phyloP scores from a whole-genome alignment of 1,140 invertebrate species.

The Drosophila tsacasi region DNA sequence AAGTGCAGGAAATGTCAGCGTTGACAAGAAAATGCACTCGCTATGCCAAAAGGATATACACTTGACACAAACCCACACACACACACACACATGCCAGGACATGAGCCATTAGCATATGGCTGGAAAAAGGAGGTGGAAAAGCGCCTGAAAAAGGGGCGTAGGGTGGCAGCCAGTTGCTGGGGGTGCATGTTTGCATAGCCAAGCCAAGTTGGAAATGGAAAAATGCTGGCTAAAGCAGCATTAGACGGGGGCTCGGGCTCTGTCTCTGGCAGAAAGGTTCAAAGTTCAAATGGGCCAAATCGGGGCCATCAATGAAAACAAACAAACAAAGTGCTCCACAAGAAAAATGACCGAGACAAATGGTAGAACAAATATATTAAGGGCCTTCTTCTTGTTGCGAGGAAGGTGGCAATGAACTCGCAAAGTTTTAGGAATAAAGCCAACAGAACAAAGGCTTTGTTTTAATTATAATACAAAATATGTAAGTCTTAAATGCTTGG shows the following conservation, averaged over 20 bases:
- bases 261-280: conserved; percentile 61
- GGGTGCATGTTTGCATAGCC: conserved; percentile 35
- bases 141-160: background rate
- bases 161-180: background rate
- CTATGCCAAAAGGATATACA: conserved; percentile 75
- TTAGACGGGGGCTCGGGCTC: background rate
- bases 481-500: background rate
- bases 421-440: background rate
- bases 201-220: conserved; percentile 13
- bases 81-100: conserved; percentile 21
- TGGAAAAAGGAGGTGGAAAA: conserved; percentile 13
- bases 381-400: background rate
- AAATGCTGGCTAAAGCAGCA: conserved; percentile 9
- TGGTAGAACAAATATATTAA: conserved; percentile 10
- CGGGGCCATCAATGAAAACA: conserved; percentile 49
- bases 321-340: conserved; percentile 33
- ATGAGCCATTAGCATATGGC: conserved; percentile 54
- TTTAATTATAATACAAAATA: background rate
- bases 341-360: conserved; percentile 29
- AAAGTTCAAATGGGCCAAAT: conserved; percentile 70
- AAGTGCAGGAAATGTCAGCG: conserved; percentile 81
- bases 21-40: conserved; percentile 81
- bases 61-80: conserved; percentile 60
- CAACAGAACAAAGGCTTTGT: background rate
- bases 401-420: conserved; percentile 8